These are phyloP conservation scores for Cydia amplana DNA, from an alignment of 1,140 invertebrate species.

Conservation along the genomic window DNA sequence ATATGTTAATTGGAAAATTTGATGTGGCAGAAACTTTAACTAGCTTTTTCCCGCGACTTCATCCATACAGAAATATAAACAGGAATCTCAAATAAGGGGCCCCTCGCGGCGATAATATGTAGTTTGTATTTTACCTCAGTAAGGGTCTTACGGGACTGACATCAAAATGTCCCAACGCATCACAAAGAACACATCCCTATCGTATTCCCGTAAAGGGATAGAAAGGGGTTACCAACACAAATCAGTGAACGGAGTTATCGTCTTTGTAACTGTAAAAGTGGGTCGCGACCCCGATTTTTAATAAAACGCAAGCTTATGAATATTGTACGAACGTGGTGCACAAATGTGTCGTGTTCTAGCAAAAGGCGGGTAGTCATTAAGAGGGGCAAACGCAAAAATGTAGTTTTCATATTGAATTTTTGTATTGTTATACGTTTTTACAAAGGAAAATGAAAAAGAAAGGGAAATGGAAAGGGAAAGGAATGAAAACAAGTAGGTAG, in stretches of 20 bases:
- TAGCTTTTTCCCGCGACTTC: too few species aligned
- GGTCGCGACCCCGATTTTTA: slow-evolving; percentile 22
- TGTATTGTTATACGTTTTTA: too few species aligned
- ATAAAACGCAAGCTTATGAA: slow-evolving; percentile 15
- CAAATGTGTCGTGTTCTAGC: slow-evolving; percentile 3
- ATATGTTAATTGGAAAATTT: background rate
- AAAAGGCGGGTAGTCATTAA: background rate
- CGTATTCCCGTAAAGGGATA: slow-evolving; percentile 5
- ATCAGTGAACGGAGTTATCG: slow-evolving; percentile 4
- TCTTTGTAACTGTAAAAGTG: slow-evolving; percentile 16
- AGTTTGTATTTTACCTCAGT: background rate
- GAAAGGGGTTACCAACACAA: slow-evolving; percentile 17
- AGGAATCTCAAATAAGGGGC: background rate
- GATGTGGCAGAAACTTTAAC: background rate
- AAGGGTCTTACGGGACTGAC: background rate
- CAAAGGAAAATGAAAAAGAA: too few species aligned
- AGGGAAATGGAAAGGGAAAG: too few species aligned
- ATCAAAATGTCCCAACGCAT: background rate
- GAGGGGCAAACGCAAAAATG: too few species aligned
- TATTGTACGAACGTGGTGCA: slow-evolving; percentile 6
- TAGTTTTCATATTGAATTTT: too few species aligned
- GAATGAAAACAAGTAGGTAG: too few species aligned
- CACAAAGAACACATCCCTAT: background rate
- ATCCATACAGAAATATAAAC: too few species aligned
- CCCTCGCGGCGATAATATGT: too few species aligned